Base-by-base conservation (phyloP, 2,888 invertebrate genomes). In the Oligia fasciuncula region DNA sequence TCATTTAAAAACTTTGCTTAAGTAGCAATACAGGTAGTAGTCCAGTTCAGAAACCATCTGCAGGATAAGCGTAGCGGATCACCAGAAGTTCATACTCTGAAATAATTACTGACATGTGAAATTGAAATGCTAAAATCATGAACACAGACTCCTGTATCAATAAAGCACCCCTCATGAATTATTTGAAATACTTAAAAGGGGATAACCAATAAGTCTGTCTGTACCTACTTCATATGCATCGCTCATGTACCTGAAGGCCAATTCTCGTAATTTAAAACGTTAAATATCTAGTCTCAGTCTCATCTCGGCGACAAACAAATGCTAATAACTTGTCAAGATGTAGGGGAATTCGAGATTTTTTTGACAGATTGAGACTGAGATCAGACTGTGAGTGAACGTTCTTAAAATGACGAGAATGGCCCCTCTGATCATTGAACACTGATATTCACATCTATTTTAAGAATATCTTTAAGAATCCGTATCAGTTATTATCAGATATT, bases 401-500 rank as follows among this genome's bases (percentile, higher is more conserved):
- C 6, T 40, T 40, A 40, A 40, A 40, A 40, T 40, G 4, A 40
- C 40, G 40, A 40, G 40, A 40, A 40, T 40, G 4, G 40, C 40
- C 40, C 40, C 40, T 40, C 43, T 68, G 66, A 80, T 77, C 54
- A 72, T 72, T 40, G 72, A 63, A 79, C 51, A 67, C 63, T 70
- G 54, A 76, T 72, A 80, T 75, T 80, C 82, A 73, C 63, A 71
- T 85, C 81, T 90, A 88, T 89, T 89, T 88, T 83, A 81, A 80
- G 87, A 83, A 81, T 83, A 73, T 79, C 79, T 84, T 83, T 84
- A 63, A 79, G 77, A 81, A 82, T 78, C 49, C 69, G 51, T 88
- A 86, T 86, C 82, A 83, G 76, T n/a, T 67, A 72, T 83, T 88
- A 88, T 89, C 89, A 81, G 85, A 80, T 85, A 85, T 76, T 73